These are phyloP conservation scores for Luscinia megarhynchos DNA, from an alignment of 2,797 vertebrate species.

Conservation along the genomic window DNA sequence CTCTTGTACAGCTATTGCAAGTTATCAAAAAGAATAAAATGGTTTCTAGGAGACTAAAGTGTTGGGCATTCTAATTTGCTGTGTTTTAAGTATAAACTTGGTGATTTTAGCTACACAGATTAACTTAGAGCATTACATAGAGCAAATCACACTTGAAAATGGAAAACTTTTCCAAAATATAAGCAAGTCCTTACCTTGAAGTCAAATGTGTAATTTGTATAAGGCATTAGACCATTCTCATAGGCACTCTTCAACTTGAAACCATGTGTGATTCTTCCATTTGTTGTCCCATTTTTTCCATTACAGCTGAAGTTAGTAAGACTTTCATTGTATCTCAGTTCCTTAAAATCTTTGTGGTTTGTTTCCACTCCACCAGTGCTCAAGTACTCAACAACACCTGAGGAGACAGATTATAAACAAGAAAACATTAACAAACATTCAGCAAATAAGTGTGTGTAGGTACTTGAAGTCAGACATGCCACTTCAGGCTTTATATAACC, in stretches of 20 bases:
- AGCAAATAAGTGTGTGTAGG: not conserved
- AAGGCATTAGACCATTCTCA: constrained; percentile 97
- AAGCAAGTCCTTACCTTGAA: constrained; percentile 83
- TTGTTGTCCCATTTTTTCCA: constrained; percentile 93
- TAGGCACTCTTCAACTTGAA: constrained; percentile 99
- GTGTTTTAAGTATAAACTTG: not conserved
- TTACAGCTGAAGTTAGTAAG: constrained; percentile 98
- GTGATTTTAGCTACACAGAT: not conserved
- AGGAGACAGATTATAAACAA: not conserved
- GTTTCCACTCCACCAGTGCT: constrained; percentile 96
- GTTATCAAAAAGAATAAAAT: not conserved
- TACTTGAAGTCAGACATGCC: not conserved
- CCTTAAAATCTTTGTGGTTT: constrained; percentile 99
- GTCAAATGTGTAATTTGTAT: constrained; percentile 97
- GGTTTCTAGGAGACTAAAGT: not conserved
- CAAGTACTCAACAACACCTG: constrained; percentile 97
- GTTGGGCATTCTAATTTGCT: not conserved
- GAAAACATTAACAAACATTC: not conserved
- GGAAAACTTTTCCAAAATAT: not conserved
- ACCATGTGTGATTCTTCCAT: constrained; percentile 95
- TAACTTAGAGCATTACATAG: not conserved
- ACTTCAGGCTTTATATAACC: not conserved
- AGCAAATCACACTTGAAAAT: not conserved
- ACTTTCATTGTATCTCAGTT: constrained; percentile 95
- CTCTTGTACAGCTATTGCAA: not conserved